phyloP scores from a whole-genome alignment of 2,113 vertebrate genomes.

The Anoplopoma fimbria region DNA sequence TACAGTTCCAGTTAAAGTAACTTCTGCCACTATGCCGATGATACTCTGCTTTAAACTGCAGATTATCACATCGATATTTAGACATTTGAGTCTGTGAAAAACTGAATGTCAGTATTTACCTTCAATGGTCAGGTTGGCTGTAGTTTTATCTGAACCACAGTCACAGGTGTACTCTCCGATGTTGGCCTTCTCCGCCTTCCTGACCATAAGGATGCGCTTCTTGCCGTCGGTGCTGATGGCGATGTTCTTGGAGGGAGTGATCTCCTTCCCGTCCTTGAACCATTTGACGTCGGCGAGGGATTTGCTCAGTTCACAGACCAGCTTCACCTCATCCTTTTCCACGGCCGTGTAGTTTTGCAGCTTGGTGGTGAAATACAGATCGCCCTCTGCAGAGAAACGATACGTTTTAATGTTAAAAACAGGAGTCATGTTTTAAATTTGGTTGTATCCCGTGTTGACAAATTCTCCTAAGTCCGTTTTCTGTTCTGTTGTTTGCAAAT shows the following conservation, averaged over 20 bases:
- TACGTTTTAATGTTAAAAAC: neutral
- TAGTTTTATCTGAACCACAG: constrained; percentile 95
- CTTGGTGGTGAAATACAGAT: constrained; percentile 95
- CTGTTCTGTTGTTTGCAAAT: neutral
- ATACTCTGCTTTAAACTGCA: neutral
- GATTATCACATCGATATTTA: neutral
- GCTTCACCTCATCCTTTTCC: constrained; percentile 94
- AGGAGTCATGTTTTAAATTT: neutral
- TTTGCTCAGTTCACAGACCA: constrained; percentile 97
- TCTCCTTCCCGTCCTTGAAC: constrained; percentile 94
- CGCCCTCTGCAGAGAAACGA: constrained; percentile 84
- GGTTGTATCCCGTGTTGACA: neutral
- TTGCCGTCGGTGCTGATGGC: constrained; percentile 90
- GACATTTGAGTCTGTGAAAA: neutral
- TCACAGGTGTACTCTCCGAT: constrained; percentile 95
- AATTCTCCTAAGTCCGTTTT: neutral
- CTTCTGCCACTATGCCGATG: neutral
- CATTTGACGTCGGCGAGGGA: constrained; percentile 92
- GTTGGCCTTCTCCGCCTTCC: constrained; percentile 92
- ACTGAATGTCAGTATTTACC: constrained; percentile 76
- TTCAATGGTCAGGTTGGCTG: constrained; percentile 93
- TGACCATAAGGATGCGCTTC: constrained; percentile 91
- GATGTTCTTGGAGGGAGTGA: constrained; percentile 92
- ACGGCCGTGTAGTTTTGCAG: constrained; percentile 96
- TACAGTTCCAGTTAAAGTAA: neutral